These are phyloP conservation scores for Podarcis siculus DNA, from an alignment of 2,797 vertebrate species.

Conservation along the genomic window DNA sequence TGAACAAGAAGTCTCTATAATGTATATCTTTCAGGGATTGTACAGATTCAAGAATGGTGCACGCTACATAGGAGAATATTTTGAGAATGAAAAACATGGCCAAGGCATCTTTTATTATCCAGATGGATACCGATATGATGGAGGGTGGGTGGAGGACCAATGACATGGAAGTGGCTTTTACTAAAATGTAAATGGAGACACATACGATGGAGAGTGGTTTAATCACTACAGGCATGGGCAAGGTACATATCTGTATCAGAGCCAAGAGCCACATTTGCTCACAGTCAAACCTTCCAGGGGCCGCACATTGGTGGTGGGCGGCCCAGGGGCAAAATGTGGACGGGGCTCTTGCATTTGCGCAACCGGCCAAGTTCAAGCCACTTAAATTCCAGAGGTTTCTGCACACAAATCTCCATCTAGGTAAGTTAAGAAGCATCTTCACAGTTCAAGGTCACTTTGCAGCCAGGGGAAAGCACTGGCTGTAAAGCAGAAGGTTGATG, in stretches of 20 bases:
- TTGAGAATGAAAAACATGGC: conserved; percentile 89
- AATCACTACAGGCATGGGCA: conserved; percentile 78
- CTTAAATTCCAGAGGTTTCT: too few relatives aligned
- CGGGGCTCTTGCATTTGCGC: too few relatives aligned
- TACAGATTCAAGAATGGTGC: conserved; percentile 91
- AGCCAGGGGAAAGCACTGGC: not conserved
- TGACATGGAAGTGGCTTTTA: conserved; percentile 89
- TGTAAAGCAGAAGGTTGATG: too few relatives aligned
- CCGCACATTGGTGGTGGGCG: too few relatives aligned
- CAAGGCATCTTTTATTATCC: conserved; percentile 91
- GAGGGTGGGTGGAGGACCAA: conserved; percentile 86
- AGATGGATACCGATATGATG: conserved; percentile 94
- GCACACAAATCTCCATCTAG: too few relatives aligned
- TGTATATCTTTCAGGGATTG: conserved; percentile 82
- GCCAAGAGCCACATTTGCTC: too few relatives aligned
- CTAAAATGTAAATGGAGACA: conserved; percentile 88
- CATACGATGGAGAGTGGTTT: conserved; percentile 90
- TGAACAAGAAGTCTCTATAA: not conserved
- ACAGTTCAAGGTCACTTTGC: too few relatives aligned
- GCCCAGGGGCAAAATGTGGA: too few relatives aligned
- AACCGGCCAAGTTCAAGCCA: too few relatives aligned
- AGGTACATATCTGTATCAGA: too few relatives aligned
- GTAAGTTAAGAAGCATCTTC: too few relatives aligned
- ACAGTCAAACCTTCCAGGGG: too few relatives aligned
- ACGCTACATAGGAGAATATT: conserved; percentile 85